These are phyloP conservation scores for Esox niger DNA, from an alignment of 2,113 vertebrate species.

Conservation along the genomic window DNA sequence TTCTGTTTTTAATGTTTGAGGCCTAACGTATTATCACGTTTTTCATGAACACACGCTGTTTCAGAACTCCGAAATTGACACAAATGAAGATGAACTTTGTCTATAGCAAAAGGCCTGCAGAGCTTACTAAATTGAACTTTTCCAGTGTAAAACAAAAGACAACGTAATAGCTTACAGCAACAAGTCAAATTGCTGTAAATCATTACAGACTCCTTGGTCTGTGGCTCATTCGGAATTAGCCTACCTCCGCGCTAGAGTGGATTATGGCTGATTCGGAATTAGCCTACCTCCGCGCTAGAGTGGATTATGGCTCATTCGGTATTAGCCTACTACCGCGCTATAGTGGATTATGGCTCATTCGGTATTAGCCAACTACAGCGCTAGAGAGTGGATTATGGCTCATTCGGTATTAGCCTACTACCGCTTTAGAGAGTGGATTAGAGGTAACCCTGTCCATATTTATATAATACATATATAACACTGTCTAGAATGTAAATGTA, in stretches of 20 bases:
- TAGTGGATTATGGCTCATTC: slow-evolving; percentile 32
- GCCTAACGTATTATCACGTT: too few species aligned
- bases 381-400: too few species aligned
- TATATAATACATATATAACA: slow-evolving; percentile 36
- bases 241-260: slow-evolving; percentile 40
- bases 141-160: not conserved
- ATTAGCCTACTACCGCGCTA: too few species aligned
- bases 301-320: slow-evolving; percentile 31
- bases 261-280: slow-evolving; percentile 43
- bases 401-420: slow-evolving; percentile 21
- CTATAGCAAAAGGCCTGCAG: too few species aligned
- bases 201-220: not conserved
- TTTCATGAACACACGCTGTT: too few species aligned
- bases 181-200: slow-evolving; percentile 50
- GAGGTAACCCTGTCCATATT: slow-evolving; percentile 46
- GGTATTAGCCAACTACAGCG: too few species aligned
- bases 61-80: too few species aligned
- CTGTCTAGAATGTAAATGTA: slow-evolving; percentile 54
- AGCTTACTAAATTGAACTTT: not conserved
- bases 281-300: too few species aligned
- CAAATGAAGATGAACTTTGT: too few species aligned
- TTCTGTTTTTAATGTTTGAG: too few species aligned
- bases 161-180: slow-evolving; percentile 36
- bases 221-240: slow-evolving; percentile 27
- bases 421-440: slow-evolving; percentile 50